A percentile compares a stretch with the other conserved stretches of the same genome.
Evolutionary conservation across 1,140 invertebrate genomes (phyloP).

Genomic region (Mylabris phalerata): DNA sequence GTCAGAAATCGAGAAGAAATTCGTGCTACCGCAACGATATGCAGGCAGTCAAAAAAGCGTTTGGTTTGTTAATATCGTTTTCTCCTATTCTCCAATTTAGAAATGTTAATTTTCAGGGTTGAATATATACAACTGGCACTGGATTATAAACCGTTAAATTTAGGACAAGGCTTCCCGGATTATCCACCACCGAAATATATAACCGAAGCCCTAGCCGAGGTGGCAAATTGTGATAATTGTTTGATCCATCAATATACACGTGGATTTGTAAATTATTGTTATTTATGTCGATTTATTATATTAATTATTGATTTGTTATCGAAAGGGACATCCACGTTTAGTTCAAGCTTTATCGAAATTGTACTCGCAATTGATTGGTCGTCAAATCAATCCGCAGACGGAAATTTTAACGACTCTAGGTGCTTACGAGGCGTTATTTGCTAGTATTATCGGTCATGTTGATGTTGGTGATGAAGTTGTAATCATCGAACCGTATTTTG

Average conservation of each 20-base stretch:
- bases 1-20: slow-evolving; percentile 2
- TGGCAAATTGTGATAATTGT: slow-evolving; percentile 61
- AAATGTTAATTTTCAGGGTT: slow-evolving; percentile 60
- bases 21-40: slow-evolving; percentile 5
- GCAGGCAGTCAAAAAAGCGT: slow-evolving; percentile 11
- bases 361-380: slow-evolving; percentile 72
- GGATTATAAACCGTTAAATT: slow-evolving; percentile 86
- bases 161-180: slow-evolving; percentile 98
- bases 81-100: neutral
- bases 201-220: slow-evolving; percentile 66
- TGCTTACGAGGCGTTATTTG: slow-evolving; percentile 89
- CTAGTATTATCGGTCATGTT: slow-evolving; percentile 72
- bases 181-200: slow-evolving; percentile 82
- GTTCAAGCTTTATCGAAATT: slow-evolving; percentile 78
- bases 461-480: slow-evolving; percentile 62
- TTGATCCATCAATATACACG: slow-evolving; percentile 88
- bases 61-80: neutral
- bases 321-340: slow-evolving; percentile 75
- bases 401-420: slow-evolving; percentile 87
- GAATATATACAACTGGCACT: slow-evolving; percentile 86
- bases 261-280: slow-evolving; percentile 58
- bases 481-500: slow-evolving; percentile 73
- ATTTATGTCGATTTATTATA: neutral
- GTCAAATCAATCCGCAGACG: slow-evolving; percentile 49
- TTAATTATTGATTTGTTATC: slow-evolving; percentile 37